A percentile compares a stretch with the other conserved stretches of the same genome.
Evolutionary conservation across 2,888 invertebrate species (phyloP).

Genomic region (Matsumyia berberina): DNA sequence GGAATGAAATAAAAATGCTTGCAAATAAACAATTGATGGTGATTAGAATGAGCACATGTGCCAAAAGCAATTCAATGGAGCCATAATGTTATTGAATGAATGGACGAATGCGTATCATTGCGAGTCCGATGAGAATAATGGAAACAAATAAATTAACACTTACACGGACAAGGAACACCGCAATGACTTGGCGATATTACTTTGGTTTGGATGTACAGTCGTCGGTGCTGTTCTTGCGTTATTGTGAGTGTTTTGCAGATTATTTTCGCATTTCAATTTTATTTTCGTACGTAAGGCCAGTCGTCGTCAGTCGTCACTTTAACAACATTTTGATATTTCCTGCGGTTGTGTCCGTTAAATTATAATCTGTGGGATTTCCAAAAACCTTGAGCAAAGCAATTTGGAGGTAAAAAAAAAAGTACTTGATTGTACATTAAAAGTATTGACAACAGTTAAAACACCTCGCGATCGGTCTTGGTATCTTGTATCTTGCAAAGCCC

Average conservation of each 20-base stretch:
- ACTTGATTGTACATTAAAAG: slow-evolving; percentile 1
- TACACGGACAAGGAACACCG: slow-evolving; percentile 50
- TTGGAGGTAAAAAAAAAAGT: slow-evolving; percentile 7
- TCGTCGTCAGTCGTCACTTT: slow-evolving; percentile 27
- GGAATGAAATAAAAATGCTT: slow-evolving; percentile 60
- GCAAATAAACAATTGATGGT: slow-evolving; percentile 69
- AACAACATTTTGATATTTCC: slow-evolving; percentile 56
- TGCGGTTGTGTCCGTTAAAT: slow-evolving; percentile 41
- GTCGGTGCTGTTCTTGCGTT: slow-evolving; percentile 1
- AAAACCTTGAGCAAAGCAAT: slow-evolving; percentile 46
- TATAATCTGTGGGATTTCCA: slow-evolving; percentile 38
- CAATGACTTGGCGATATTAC: slow-evolving; percentile 5
- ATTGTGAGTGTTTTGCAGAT: slow-evolving; percentile 28
- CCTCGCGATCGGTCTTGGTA: neutral
- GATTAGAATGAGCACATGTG: slow-evolving; percentile 74
- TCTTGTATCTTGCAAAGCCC: neutral
- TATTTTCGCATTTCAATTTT: slow-evolving; percentile 21
- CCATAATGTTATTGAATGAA: slow-evolving; percentile 65
- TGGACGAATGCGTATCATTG: slow-evolving; percentile 59
- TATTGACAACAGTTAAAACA: slow-evolving; percentile 20
- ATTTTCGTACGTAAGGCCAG: slow-evolving; percentile 20
- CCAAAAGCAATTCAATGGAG: slow-evolving; percentile 66
- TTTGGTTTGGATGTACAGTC: slow-evolving; percentile 15
- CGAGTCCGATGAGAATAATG: slow-evolving; percentile 45
- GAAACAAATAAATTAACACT: slow-evolving; percentile 66